Evolutionary conservation across 2,888 invertebrate species (phyloP), one percentile per base, ranked within the genome.

Genomic region (Clostera curtula): DNA sequence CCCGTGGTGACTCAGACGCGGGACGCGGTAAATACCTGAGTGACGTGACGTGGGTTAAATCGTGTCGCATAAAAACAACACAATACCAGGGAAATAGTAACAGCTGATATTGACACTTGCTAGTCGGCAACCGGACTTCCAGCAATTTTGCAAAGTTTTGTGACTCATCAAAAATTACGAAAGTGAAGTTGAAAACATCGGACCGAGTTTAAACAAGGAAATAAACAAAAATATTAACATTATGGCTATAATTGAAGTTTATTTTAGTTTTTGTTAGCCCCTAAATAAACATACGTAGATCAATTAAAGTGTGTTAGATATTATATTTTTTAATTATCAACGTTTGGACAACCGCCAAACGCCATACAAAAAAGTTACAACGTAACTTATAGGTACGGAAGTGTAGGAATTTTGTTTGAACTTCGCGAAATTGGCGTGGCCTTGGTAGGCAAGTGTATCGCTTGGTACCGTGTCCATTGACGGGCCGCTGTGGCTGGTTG

Each of bases 121-220:
- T 25, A 47, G 38, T 35, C 44, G 25, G 16, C 15, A 12, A 27
- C 19, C n/a, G n/a, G n/a, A n/a, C n/a, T n/a, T n/a, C n/a, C n/a
- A n/a, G n/a, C n/a, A n/a, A n/a, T n/a, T n/a, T n/a, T n/a, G n/a
- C n/a, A n/a, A n/a, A n/a, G n/a, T 41, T 31, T 20, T 30, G 52
- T 83, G 83, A 83, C 54, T 83, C 80, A 83, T 66, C 55, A 70
- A 82, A 76, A 77, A 83, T 82, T 83, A 73, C 83, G 76, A 83
- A 79, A 82, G 82, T 82, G 55, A 83, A 80, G 68, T 73, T 82
- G 73, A 83, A 83, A 59, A 64, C 63, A 56, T 59, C 45, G 33
- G 43, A 12, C 19, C 34, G 25, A 30, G 41, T 56, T 58, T n/a
- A n/a, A n/a, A n/a, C n/a, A 47, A 68, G 72, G 65, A 70, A 73